Base-by-base conservation (phyloP, 1,140 invertebrate species). In the Drosophila sucinea region DNA sequence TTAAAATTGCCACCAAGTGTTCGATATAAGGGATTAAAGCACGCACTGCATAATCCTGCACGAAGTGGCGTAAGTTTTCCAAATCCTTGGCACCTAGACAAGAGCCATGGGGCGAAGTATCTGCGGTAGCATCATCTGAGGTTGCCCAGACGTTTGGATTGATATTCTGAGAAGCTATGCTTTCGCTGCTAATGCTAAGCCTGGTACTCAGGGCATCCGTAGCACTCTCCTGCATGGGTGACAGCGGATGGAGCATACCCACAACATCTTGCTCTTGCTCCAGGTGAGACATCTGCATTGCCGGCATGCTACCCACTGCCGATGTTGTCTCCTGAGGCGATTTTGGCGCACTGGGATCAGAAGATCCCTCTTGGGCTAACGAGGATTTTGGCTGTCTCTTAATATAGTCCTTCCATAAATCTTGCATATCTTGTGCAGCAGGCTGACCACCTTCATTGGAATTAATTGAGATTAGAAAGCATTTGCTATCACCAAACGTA, bases 11-110 rank as follows among this genome's bases (percentile, higher is more conserved):
- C 79, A 99, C 96, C 92, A 97, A 95, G 85, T 95, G 95, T 91
- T 99, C 98, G 51, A 97, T 95, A 92, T 97, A 97, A 32, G 98
- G 98, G 64, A 99, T 93, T 32, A 99, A 92, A 29, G 96, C 96
- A 87, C 96, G 95, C n/a, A 95, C 94, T 79, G 95, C 95, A 93
- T 98, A 98, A 72, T 99, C 98, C 78, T 96, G 95, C 32, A 99
- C 94, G 87, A 99, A 96, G 60, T 95, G 94, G 79, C 96, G 95
- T 33, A 99, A 94, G 81, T 96, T 95, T 80, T 98, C 97, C 29
- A 97, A 92, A 93, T 99, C 98, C 85, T 95, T 95, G 0, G 94
- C 92, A 35, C 96, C 96, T 40, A 99, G 93, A 91, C 95, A 96
- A 69, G 94, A 92, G 62, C 97, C 98, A 93, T 96, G 95, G 11